Evolutionary conservation across 2,888 invertebrate genomes (phyloP).

Genomic region (Hypena proboscidalis): DNA sequence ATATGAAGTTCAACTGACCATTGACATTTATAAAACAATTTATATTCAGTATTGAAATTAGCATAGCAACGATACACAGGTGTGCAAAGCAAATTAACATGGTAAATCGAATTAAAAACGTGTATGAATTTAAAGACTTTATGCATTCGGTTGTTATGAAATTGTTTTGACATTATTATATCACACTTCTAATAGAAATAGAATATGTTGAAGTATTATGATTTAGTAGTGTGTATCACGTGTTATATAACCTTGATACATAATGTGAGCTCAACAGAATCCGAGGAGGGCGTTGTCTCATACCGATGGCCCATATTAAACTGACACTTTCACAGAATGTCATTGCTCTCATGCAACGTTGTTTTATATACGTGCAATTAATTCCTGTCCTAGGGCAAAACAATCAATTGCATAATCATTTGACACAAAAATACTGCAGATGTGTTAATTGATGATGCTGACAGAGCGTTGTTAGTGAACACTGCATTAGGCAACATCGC

Average conservation of each 20-base stretch:
- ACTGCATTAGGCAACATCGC: too few species aligned
- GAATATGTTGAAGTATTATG: slow-evolving; percentile 33
- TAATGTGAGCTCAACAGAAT: slow-evolving; percentile 50
- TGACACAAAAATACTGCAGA: too few species aligned
- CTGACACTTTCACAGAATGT: slow-evolving; percentile 33
- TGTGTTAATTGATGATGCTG: too few species aligned
- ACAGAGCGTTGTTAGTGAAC: too few species aligned
- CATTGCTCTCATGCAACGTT: slow-evolving; percentile 11
- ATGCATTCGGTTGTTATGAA: slow-evolving; percentile 9
- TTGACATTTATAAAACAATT: too few species aligned
- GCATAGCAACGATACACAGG: slow-evolving; percentile 4
- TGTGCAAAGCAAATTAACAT: slow-evolving; percentile 3
- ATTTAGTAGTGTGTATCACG: slow-evolving; percentile 44
- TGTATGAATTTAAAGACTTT: slow-evolving; percentile 17
- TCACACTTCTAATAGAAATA: slow-evolving; percentile 43
- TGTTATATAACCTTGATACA: slow-evolving; percentile 51
- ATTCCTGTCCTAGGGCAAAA: too few species aligned
- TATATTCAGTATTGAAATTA: too few species aligned
- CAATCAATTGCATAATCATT: too few species aligned
- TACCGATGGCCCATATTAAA: slow-evolving; percentile 49
- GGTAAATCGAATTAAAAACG: slow-evolving; percentile 5
- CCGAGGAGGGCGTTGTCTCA: slow-evolving; percentile 47
- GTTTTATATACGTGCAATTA: too few species aligned
- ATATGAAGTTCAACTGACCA: too few species aligned
- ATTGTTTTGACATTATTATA: slow-evolving; percentile 40